Base-by-base conservation (phyloP, 2,888 invertebrate genomes). In the Acrocyrtus sp. region DNA sequence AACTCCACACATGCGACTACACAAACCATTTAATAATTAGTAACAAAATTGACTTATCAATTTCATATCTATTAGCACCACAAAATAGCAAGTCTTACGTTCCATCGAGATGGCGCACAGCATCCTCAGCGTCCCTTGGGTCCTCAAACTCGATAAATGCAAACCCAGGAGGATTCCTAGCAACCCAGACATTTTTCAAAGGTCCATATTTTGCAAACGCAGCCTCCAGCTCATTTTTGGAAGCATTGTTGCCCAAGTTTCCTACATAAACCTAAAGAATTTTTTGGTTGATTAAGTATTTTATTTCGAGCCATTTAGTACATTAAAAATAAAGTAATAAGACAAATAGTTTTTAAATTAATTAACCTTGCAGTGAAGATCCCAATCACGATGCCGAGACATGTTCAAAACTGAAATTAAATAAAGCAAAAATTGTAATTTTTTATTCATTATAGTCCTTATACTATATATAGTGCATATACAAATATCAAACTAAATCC, bases 191-290 rank as follows among this genome's bases (percentile, higher is more conserved):
- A 85, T 94, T 96, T 81, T 93, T 88, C 77, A 96, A 87, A 47
- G 92, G 92, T 8, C 96, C 96, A 84, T 93, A 96, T 85, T 94
- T 93, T 69, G 90, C 88, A 84, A 96, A 96, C 10, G 92, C 90
- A 82, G 91, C 92, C 84, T 96, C 95, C 72, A 94, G 89, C 85
- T 95, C 95, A 83, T 93, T 92, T 85, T 94, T 94, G 15, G 94
- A 93, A 5, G 95, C 95, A 83, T 94, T 94, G 81, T 92, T 93
- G 6, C 95, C 95, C 77, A 96, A 87, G 83, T 95, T 95, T 21
- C 96, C 96, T 26, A 96, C 93, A 84, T 96, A 96, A 0, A 96
- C 95, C n/a, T n/a, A n/a, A n/a, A n/a, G n/a, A n/a, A n/a, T n/a
- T n/a, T n/a, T n/a, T n/a, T n/a, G n/a, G n/a, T n/a, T n/a, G n/a